A percentile compares a stretch with the other conserved stretches of the same genome.
These are phyloP conservation scores for Dermolepida albohirtum DNA, from an alignment of 2,888 invertebrate genomes.

Conservation along the genomic window DNA sequence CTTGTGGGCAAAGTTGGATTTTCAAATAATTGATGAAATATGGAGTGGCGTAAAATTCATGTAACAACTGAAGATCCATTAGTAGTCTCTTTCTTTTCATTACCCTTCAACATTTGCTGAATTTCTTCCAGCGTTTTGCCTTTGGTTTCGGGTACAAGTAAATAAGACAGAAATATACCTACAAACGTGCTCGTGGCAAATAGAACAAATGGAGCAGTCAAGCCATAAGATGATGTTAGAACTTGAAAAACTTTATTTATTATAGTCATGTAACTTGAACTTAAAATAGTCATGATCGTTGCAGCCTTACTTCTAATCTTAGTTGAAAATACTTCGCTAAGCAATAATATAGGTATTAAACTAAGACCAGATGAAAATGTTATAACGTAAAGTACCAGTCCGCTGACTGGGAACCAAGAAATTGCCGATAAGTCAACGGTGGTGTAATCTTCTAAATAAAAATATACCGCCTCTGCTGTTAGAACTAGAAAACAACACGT, in stretches of 20 bases:
- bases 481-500: slow-evolving; percentile 48
- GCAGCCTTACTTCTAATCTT: slow-evolving; percentile 56
- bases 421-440: slow-evolving; percentile 45
- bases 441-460: slow-evolving; percentile 49
- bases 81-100: not conserved
- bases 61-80: not conserved
- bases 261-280: slow-evolving; percentile 51
- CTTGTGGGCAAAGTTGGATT: too few relatives aligned
- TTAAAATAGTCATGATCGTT: slow-evolving; percentile 51
- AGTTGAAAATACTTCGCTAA: slow-evolving; percentile 57
- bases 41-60: too few relatives aligned
- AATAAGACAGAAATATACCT: slow-evolving; percentile 52
- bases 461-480: slow-evolving; percentile 49
- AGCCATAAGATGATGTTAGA: slow-evolving; percentile 52
- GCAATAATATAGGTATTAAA: slow-evolving; percentile 52
- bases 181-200: slow-evolving; percentile 51
- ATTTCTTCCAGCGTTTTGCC: slow-evolving; percentile 60
- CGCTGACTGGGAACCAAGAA: slow-evolving; percentile 56
- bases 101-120: slow-evolving; percentile 50
- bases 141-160: slow-evolving; percentile 58
- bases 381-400: slow-evolving; percentile 54
- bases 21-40: too few relatives aligned
- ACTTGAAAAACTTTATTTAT: slow-evolving; percentile 58
- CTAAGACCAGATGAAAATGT: slow-evolving; percentile 54
- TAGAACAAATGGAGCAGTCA: slow-evolving; percentile 54